Evolutionary conservation across 2,113 vertebrate genomes (phyloP).

Genomic region (Xenopus tropicalis): DNA sequence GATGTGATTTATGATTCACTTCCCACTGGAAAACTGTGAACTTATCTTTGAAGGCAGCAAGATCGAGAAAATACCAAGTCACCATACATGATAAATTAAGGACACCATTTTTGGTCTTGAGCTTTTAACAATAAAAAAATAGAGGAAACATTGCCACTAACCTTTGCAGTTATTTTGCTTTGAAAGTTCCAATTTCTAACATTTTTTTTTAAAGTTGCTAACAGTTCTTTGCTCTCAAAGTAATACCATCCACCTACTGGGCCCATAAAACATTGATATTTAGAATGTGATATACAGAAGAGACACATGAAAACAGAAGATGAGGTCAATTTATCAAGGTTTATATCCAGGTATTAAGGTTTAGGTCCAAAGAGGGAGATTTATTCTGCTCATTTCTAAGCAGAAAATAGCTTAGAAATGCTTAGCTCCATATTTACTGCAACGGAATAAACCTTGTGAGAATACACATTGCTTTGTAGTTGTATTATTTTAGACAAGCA

Average conservation of each 20-base stretch:
- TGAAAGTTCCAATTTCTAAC: not conserved
- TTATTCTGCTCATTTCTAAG: no score
- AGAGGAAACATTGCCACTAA: constrained; percentile 25
- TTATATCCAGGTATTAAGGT: not conserved
- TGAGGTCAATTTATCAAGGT: not conserved
- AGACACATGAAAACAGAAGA: not conserved
- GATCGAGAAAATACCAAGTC: constrained; percentile 45
- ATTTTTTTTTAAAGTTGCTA: constrained; percentile 19
- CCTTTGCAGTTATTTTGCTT: constrained; percentile 24
- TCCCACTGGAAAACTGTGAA: constrained; percentile 45
- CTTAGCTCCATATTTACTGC: not conserved
- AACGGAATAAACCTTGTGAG: not conserved
- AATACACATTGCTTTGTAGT: no score
- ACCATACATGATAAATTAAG: constrained; percentile 25
- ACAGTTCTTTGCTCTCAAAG: not conserved
- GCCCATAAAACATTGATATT: not conserved
- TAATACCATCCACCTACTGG: not conserved
- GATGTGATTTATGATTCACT: constrained; percentile 54
- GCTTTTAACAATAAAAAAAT: constrained; percentile 45
- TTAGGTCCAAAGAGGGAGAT: not conserved
- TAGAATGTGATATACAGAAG: constrained; percentile 9
- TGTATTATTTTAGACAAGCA: no score
- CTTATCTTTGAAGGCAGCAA: constrained; percentile 47
- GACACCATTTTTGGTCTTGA: constrained; percentile 25
- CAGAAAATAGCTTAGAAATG: no score